Base-by-base conservation (phyloP, 2,888 invertebrate species). In the Hoplodrina blanda region DNA sequence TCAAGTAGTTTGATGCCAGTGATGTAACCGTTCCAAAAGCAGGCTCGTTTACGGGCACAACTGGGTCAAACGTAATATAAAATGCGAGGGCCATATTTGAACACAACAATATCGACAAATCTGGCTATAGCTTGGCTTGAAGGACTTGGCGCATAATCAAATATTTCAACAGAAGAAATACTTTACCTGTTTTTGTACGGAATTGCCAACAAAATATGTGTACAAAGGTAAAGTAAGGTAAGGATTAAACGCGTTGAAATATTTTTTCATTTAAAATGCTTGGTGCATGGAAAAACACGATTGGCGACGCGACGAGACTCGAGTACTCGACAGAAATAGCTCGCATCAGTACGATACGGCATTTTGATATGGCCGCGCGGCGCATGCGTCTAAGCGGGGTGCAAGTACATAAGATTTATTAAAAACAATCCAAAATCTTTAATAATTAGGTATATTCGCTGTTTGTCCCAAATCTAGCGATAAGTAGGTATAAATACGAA, bases 301-400 rank as follows among this genome's bases (percentile, higher is more conserved):
- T 84, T 73, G 76, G 67, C 78, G 77, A 78, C 68, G 76, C 73
- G 76, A 73, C 80, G 75, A 69, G 77, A 55, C 73, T 76, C 72
- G 76, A 76, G 68, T 76, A 55, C 73, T 76, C 72, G 76, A 76
- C 84, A 87, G 82, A 88, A 88, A 89, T 89, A 89, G 80, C 84
- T 73, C 57, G 75, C 77, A 76, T 76, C 76, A 76, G 83, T 79
- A 81, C 74, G 81, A 80, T 86, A 83, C 80, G 76, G 79, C 78
- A 80, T 83, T 88, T 86, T 82, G 76, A 85, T 85, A 85, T 64
- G 74, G 74, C 73, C 64, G 62, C 71, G 68, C 62, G 72, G 67
- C 70, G 73, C 83, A 81, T 83, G 78, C 76, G 62, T 65, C 68
- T 79, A 76, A 61, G 62, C 61, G 70, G 65, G 77, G 77, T 79